Base-by-base conservation (phyloP, 2,888 invertebrate species). In the Willowsia nigromaculata region DNA sequence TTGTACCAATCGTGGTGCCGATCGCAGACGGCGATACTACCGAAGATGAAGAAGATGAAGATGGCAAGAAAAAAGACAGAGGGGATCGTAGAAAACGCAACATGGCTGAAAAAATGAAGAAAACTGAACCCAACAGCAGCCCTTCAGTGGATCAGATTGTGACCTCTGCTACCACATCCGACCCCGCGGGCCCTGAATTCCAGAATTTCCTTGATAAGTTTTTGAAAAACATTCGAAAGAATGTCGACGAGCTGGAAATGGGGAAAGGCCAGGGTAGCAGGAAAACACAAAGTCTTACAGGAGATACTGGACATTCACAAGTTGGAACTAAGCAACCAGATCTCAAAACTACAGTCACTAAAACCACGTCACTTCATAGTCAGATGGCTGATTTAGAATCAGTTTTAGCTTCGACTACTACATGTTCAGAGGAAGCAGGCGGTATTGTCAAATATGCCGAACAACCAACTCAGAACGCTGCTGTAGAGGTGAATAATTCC, bases 41-140 rank as follows among this genome's bases (percentile, higher is more conserved):
- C 9, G 74, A 74, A 5, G 74, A 74, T 27, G 74, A 74, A 27
- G 74, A 74, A 4, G 74, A 74, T 47, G 74, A 71, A 3, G 71
- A 40, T 7, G 15, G 33, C 1, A 74, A 47, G 27, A 27, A 15
- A n/a, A 65, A 33, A n/a, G n/a, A n/a, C n/a, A n/a, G n/a, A n/a
- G n/a, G n/a, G 11, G 65, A 37, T 3, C n/a, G 18, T 33, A 9
- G 0, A n/a, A n/a, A n/a, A n/a, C n/a, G n/a, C n/a, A n/a, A n/a
- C n/a, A n/a, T n/a, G n/a, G n/a, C n/a, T 18, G 27, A 59, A 25
- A 11, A 25, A 9, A 25, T 0, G 27, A 59, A 9, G 11, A 59
- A 15, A 27, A 13, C 4, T 11, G 59, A 6, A 25, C 13, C 22
- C 15, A 50, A 18, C 18, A n/a, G 30, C 0, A 47, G 50, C 11